Evolutionary conservation across 2,797 vertebrate species (phyloP), one percentile per base, ranked within the genome.

Genomic region (Cichlasoma orientale): DNA sequence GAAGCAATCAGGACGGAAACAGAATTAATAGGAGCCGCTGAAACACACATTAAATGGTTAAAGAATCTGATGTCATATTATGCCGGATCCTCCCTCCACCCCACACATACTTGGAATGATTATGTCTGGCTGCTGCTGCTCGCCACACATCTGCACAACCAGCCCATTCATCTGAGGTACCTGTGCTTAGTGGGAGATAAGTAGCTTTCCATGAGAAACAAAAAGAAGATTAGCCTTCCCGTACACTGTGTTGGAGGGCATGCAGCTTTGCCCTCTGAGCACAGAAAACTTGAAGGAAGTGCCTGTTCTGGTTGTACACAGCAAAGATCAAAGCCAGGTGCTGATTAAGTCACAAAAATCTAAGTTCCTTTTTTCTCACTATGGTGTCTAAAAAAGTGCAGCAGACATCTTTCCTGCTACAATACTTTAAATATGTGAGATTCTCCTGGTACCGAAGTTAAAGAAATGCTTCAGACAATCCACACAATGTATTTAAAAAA

Each of bases 81-180:
- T 85, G 91, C 78, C 89, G 91, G 84, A 92, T 94, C 93, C 94
- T 91, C 86, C 68, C 90, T 93, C 92, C 95, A 94, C 87, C 94
- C 75, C 90, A 85, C 87, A 85, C 92, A 94, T 96, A 96, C 95
- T 95, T 95, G 93, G 86, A 94, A 94, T 87, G 83, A 90, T 95
- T 93, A 88, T 87, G 95, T 93, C 90, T 92, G 82, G 86, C 93
- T 88, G 91, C 83, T 80, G 83, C 87, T 82, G 75, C 92, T 89
- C 95, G 96, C 94, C 92, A 91, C 94, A 94, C 93, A 92, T 93
- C 92, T 89, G 77, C 94, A 98, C 96, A 98, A 96, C 92, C 93
- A 80, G 85, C 94, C 96, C 95, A 97, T 97, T 98, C 96, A 98
- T 95, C 80, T 87, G 74, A 85, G 91, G 82, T 94, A 93, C 94